Evolutionary conservation across 2,113 vertebrate species (phyloP).

Genomic region (Picathartes gymnocephalus): DNA sequence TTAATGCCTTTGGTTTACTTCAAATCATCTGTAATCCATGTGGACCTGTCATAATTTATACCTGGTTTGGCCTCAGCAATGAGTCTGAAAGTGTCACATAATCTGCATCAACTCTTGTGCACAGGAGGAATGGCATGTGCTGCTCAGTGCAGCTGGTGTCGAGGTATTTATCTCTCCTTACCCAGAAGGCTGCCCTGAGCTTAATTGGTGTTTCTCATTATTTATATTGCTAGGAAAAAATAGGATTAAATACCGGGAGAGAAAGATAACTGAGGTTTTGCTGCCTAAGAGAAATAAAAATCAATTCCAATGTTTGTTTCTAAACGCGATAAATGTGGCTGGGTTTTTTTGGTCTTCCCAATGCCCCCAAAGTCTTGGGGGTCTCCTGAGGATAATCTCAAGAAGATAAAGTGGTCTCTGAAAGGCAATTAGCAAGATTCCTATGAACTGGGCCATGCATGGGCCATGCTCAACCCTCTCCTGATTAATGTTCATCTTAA

Average conservation of each 20-base stretch:
- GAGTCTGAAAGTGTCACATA: constrained; percentile 15
- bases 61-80: neutral
- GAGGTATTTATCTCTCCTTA: constrained; percentile 14
- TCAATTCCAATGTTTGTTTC: constrained; percentile 56
- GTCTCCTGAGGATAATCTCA: constrained; percentile 58
- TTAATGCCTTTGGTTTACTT: constrained; percentile 50
- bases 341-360: neutral
- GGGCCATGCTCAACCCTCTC: constrained; percentile 23
- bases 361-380: neutral
- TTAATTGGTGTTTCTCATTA: constrained; percentile 48
- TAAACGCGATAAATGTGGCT: constrained; percentile 59
- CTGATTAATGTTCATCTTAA: constrained; percentile 66
- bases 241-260: constrained; percentile 26
- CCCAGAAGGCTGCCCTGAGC: constrained; percentile 21
- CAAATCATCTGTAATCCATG: constrained; percentile 14
- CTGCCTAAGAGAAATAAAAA: constrained; percentile 66
- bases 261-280: constrained; percentile 28
- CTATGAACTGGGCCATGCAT: constrained; percentile 19
- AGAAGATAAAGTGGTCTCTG: constrained; percentile 67
- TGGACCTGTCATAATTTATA: constrained; percentile 42
- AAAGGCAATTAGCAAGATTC: constrained; percentile 69
- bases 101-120: neutral
- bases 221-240: neutral
- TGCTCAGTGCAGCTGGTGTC: neutral
- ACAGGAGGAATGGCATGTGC: neutral